Evolutionary conservation across 2,113 vertebrate species (phyloP).

Genomic region (Carassius gibelio): DNA sequence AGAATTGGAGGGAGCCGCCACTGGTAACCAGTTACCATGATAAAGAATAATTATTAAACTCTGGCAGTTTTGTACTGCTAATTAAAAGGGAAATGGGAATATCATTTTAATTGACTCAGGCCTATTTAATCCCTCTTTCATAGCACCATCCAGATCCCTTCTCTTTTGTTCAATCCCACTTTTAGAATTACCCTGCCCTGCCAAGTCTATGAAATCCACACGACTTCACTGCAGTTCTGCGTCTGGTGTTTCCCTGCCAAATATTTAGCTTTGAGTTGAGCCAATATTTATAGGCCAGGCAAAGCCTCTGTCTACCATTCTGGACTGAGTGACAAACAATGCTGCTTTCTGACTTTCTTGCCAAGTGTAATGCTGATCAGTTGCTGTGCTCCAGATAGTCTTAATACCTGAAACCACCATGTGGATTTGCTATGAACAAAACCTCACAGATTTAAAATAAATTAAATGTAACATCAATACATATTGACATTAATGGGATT

Average conservation of each 20-base stretch:
- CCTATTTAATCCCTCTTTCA: neutral
- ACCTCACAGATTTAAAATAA: neutral
- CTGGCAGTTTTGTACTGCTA: neutral
- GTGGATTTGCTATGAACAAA: neutral
- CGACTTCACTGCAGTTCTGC: constrained; percentile 18
- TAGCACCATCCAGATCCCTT: neutral
- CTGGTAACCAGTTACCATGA: no score
- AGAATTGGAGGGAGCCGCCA: no score
- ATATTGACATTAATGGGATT: neutral
- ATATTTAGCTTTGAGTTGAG: constrained; percentile 30
- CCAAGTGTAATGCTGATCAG: constrained; percentile 15
- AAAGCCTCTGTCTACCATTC: constrained; percentile 35
- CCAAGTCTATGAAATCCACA: constrained; percentile 34
- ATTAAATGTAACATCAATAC: neutral
- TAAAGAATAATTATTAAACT: no score
- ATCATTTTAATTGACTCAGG: neutral
- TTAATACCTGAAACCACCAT: neutral
- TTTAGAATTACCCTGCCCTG: neutral
- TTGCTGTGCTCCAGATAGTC: neutral
- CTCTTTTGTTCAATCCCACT: neutral
- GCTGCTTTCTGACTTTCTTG: neutral
- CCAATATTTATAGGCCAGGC: constrained; percentile 25
- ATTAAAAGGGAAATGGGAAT: neutral
- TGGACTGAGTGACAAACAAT: constrained; percentile 37
- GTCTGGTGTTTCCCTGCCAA: constrained; percentile 27